Base-by-base conservation (phyloP, 2,888 invertebrate species). In the Capitulum mitella region DNA sequence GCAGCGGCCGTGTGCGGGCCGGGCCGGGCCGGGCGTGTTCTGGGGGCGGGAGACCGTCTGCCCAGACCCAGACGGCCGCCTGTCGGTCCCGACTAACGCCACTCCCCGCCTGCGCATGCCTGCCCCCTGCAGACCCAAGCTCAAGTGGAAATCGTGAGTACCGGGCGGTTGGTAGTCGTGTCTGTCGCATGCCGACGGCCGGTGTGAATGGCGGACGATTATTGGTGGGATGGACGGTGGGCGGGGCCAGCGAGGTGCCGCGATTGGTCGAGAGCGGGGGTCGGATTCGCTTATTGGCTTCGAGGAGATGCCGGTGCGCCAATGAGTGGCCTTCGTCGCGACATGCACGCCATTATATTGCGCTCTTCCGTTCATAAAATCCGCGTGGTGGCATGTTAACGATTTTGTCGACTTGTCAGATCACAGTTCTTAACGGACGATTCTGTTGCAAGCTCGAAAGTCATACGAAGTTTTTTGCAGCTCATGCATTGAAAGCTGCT, bases 141-240 rank as follows among this genome's bases (percentile, higher is more conserved):
- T 70, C 37, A 70, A 70, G 70, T 70, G 70, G 70, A 70, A 70
- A 40, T 70, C 70, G 70, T 70, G 70, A 70, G 70, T 70, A 70
- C 26, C 8, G 34, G 19, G 16, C 8, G 34, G 64, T 12, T 43
- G 43, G 43, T 43, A 43, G 6, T n/a, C 58, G 58, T 2, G 22
- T 16, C 19, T n/a, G 64, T 16, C 34, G 64, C 34, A 64, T 32
- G 64, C 54, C 46, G 46, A 46, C 1, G 12, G 46, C 46, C 0
- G 19, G 5, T 46, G 22, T 19, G 22, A 29, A 29, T 29, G 64
- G 16, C 32, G 5, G 32, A 0, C 70, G 70, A 26, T 26, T 1
- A 40, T 40, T 70, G 70, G 40, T 40, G 34, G 70, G 26, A 22
- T 0, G 29, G 51, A 1, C 22, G n/a, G 51, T 16, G 51, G 16